Percentiles rank a stretch among this genome's conserved stretches.
Evolutionary conservation across 2,888 invertebrate species (phyloP).

Genomic region (Apamea epomidion): DNA sequence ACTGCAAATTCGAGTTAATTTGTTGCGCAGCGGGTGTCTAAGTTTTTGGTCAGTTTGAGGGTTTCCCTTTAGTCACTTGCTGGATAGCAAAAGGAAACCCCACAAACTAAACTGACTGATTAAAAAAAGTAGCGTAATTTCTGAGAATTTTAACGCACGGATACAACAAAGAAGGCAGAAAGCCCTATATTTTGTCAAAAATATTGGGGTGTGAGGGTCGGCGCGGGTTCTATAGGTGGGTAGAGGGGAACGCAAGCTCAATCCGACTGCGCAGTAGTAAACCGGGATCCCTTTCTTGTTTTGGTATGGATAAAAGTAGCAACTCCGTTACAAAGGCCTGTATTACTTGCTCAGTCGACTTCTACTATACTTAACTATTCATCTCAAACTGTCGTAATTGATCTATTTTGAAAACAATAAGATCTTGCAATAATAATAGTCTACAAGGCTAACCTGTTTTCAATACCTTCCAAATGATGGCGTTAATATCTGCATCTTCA

Average conservation of each 20-base stretch:
- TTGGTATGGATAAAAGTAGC: conserved; percentile 52
- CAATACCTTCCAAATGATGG: conserved; percentile 69
- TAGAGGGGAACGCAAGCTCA: conserved; percentile 44
- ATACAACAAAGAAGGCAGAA: conserved; percentile 40
- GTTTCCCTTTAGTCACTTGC: conserved; percentile 41
- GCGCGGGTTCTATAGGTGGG: conserved; percentile 35
- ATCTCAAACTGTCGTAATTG: conserved; percentile 18
- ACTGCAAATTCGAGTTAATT: conserved; percentile 28
- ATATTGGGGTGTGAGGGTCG: conserved; percentile 50
- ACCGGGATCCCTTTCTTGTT: conserved; percentile 63
- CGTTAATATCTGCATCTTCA: conserved; percentile 70
- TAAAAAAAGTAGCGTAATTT: conserved; percentile 51
- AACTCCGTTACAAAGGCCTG: conserved; percentile 33
- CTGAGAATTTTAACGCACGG: conserved; percentile 48
- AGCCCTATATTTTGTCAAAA: conserved; percentile 27
- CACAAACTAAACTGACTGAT: conserved; percentile 17
- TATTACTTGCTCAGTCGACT: conserved; percentile 13
- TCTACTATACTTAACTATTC: conserved; percentile 19
- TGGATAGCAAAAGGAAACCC: neutral
- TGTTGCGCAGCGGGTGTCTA: conserved; percentile 19
- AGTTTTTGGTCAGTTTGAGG: conserved; percentile 26
- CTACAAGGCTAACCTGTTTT: conserved; percentile 68
- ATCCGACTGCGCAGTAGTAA: conserved; percentile 60
- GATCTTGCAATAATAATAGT: conserved; percentile 30
- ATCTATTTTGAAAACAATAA: conserved; percentile 38